Base-by-base conservation (phyloP, 2,888 invertebrate species). In the Mycogona germanica region DNA sequence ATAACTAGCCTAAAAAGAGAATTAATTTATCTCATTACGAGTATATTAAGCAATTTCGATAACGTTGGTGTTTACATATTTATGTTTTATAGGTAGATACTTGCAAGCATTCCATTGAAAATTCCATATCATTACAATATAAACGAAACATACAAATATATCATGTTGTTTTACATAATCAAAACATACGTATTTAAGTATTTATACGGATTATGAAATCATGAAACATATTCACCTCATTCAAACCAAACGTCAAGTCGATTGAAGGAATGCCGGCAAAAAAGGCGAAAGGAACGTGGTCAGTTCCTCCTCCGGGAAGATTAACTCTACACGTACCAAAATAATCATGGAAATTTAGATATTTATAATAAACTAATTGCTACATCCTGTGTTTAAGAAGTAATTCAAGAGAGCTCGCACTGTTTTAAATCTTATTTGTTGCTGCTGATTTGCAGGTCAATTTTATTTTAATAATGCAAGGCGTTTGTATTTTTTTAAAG, bases 271-370 rank as follows among this genome's bases (percentile, higher is more conserved):
- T 62, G 5, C 70, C 70, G 23, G 67, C 60, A 40, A 63, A 63
- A 60, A 67, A 69, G 25, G 65, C 59, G 57, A 72, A 72, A 6
- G 68, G 64, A 23, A 66, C 67, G 53, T 69, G 68, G 55, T 72
- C 72, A 58, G 68, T 68, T 19, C 53, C 53, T 3, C 37, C 35
- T n/a, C 49, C 28, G 6, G 26, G 23, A 45, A 6, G 6, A 17
- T 23, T 6, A 6, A 45, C 25, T 23, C 45, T 45, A 21, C 7
- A 23, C 21, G 26, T 26, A 45, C 41, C 21, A 5, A 25, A 7
- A n/a, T 9, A 23, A 12, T 26, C 21, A 45, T n/a, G 12, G 25
- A 12, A 45, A 45, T 9, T 14, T 9, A n/a, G n/a, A 6, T 25
- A 9, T 45, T 6, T 17, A 23, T 12, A 25, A n/a, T 45, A 45